phyloP scores from a whole-genome alignment of 2,113 vertebrate genomes.

The Spea multiplicata region DNA sequence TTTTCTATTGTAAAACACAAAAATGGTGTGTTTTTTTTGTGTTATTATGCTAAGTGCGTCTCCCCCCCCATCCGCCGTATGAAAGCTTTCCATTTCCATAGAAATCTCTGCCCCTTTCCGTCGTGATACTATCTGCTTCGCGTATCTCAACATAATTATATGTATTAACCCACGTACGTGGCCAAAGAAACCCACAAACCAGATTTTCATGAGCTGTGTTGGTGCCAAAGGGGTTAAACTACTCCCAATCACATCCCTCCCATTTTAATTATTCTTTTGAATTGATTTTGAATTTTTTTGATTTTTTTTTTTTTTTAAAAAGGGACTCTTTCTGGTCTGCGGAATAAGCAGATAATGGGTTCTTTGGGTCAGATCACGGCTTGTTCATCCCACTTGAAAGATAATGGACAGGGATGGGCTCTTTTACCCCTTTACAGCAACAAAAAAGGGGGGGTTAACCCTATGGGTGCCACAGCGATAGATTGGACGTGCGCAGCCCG shows the following conservation, averaged over 20 bases:
- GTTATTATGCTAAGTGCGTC: conserved; percentile 36
- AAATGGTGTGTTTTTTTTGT: conserved; percentile 30
- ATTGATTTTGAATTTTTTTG: too few species aligned
- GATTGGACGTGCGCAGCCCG: background rate
- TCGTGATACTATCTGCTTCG: conserved; percentile 19
- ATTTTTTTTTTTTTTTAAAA: too few species aligned
- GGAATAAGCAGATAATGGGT: too few species aligned
- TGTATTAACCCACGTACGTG: conserved; percentile 21
- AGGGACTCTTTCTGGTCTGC: too few species aligned
- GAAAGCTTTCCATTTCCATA: conserved; percentile 45
- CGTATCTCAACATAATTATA: conserved; percentile 32
- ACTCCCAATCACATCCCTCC: background rate
- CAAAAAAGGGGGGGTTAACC: background rate
- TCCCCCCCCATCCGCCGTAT: conserved; percentile 1
- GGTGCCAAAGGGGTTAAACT: background rate
- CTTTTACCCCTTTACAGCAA: background rate
- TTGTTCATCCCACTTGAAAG: too few species aligned
- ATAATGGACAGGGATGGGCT: background rate
- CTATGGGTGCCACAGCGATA: background rate
- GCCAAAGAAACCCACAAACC: background rate
- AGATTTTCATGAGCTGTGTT: too few species aligned
- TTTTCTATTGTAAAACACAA: conserved; percentile 20
- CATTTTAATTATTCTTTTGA: background rate
- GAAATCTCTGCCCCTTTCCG: conserved; percentile 21
- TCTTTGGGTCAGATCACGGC: too few species aligned